phyloP scores from a whole-genome alignment of 2,113 vertebrate species.

The Lipotes vexillifer region DNA sequence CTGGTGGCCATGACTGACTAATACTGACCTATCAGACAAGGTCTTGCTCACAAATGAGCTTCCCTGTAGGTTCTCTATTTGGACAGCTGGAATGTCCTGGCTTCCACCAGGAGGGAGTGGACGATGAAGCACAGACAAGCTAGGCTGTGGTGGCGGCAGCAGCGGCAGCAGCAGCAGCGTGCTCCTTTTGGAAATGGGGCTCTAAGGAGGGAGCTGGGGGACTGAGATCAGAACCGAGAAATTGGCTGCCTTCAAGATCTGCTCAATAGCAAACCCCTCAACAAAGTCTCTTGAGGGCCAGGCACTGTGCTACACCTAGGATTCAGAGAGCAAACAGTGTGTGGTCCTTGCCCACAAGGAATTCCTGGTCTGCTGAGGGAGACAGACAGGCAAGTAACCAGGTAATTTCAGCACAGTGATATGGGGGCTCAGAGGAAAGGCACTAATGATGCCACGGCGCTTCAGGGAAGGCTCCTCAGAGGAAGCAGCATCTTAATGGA shows the following conservation, averaged over 20 bases:
- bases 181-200: not conserved
- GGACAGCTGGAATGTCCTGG: slow-evolving; percentile 17
- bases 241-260: not conserved
- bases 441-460: not conserved
- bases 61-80: slow-evolving; percentile 7
- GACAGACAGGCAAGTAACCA: not conserved
- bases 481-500: not conserved
- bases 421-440: not conserved
- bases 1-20: slow-evolving; percentile 76
- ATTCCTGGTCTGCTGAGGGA: not conserved
- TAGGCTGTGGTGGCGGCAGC: not conserved
- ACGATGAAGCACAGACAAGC: not conserved
- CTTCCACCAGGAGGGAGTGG: not conserved
- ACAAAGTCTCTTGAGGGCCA: not conserved
- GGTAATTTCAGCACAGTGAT: not conserved
- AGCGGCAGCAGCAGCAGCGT: not conserved
- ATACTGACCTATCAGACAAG: not conserved
- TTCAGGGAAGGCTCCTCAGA: not conserved
- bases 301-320: not conserved
- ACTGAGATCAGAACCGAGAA: not conserved
- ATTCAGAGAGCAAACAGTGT: not conserved
- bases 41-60: not conserved
- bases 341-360: not conserved
- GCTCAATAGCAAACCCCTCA: not conserved
- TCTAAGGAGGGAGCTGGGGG: not conserved